Evolutionary conservation across 1,140 invertebrate genomes (phyloP), one percentile per base, ranked within the genome.

Genomic region (Carcinoscorpius rotundicauda): DNA sequence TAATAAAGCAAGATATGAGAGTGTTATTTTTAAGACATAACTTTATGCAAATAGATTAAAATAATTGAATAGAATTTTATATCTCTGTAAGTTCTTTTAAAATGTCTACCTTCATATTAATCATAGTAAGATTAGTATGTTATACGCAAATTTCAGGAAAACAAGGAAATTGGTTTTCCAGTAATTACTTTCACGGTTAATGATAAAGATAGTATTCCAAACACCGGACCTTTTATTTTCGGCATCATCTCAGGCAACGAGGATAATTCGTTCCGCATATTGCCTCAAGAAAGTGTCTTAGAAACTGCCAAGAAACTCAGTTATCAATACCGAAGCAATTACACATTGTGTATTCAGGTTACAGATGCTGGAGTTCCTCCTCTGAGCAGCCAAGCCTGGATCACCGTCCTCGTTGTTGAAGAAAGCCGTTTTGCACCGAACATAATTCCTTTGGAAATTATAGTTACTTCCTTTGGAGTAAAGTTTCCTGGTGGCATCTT

Each of bases 351-450:
- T 65, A 83, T 97, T 4, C 81, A 92, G 58, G 96, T 95, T 0
- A 97, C 92, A 74, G 96, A 98, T 76, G 96, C 93, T 76, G 95
- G 94, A 5, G 87, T 84, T 51, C 92, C 93, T 6, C 87, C 91
- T 0, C 78, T 96, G 0, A 93, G 84, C 73, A 91, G 92, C 0
- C 91, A 96, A 74, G 86, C 91, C 0, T 88, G 85, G 82, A 85
- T 98, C 0, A 81, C 82, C 11, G 82, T 96, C 4, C 86, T 86
- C 68, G 79, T 97, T 0, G 90, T 94, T 64, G 93, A 97, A 78
- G 93, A 97, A 76, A 96, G 92, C 51, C 88, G 92, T 70, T 95
- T 91, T 79, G 90, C 93, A 0, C 96, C 96, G 0, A 82, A 88
- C 1, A 86, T 97, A 10, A 88, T 86, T 3, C 91, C 94, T 0